A percentile compares a stretch with the other conserved stretches of the same genome.
These are phyloP conservation scores for Furcula furcula DNA, from an alignment of 2,888 invertebrate species.

Conservation along the genomic window DNA sequence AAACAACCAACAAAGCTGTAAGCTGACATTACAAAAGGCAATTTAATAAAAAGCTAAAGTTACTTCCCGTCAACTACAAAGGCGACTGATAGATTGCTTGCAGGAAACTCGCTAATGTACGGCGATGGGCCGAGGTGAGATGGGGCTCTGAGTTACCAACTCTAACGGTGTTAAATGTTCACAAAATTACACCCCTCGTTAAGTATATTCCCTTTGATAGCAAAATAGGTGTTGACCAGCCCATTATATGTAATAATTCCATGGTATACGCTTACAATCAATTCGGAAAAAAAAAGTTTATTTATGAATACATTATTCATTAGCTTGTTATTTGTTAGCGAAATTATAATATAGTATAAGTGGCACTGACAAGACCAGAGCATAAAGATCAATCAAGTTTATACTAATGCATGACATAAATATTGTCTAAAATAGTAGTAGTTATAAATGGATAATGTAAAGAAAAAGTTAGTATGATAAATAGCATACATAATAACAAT, in stretches of 20 bases:
- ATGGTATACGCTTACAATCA: no score
- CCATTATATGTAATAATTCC: background rate
- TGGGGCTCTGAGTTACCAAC: slow-evolving; percentile 13
- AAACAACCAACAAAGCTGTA: background rate
- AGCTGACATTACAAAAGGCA: slow-evolving; percentile 11
- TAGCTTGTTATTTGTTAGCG: no score
- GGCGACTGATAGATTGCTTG: slow-evolving; percentile 26
- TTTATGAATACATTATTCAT: no score
- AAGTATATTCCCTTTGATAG: slow-evolving; percentile 9
- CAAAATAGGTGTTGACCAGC: slow-evolving; percentile 6
- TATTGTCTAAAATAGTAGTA: no score
- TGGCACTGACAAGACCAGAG: no score
- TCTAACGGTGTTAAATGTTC: slow-evolving; percentile 22
- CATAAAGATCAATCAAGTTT: no score
- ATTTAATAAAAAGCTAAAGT: slow-evolving; percentile 16
- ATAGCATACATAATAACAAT: no score
- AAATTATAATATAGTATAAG: no score
- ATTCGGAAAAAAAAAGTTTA: no score
- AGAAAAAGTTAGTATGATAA: no score
- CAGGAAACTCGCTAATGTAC: slow-evolving; percentile 27
- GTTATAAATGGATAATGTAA: no score
- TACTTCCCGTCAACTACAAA: slow-evolving; percentile 21
- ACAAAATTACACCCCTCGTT: slow-evolving; percentile 21
- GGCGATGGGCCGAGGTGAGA: slow-evolving; percentile 23
- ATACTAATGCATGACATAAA: no score